phyloP scores from a whole-genome alignment of 2,113 vertebrate species.

The Oryzias celebensis region DNA sequence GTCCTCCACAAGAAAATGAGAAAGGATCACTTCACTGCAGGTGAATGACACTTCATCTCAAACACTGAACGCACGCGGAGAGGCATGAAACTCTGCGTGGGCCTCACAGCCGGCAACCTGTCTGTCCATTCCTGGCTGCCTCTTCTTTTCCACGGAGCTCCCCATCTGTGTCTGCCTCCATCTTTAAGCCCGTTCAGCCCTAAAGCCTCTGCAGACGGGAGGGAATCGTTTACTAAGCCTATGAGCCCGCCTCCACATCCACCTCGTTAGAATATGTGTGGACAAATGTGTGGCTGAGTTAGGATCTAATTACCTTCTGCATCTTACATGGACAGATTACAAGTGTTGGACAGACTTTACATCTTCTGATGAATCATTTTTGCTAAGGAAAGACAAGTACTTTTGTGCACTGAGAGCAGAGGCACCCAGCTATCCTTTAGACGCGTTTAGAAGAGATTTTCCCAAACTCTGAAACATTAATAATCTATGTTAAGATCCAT shows the following conservation, averaged over 20 bases:
- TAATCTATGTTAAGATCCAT: slow-evolving; percentile 27
- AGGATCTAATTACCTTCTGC: slow-evolving; percentile 51
- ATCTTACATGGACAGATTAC: slow-evolving; percentile 6
- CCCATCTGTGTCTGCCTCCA: slow-evolving; percentile 42
- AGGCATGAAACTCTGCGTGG: slow-evolving; percentile 15
- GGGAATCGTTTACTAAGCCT: slow-evolving; percentile 36
- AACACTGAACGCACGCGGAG: slow-evolving; percentile 13
- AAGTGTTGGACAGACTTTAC: slow-evolving; percentile 14
- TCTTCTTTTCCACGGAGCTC: slow-evolving; percentile 46
- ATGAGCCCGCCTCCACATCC: slow-evolving; percentile 43
- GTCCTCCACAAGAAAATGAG: slow-evolving; percentile 11
- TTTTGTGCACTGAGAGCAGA: not conserved
- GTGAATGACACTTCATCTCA: slow-evolving; percentile 30
- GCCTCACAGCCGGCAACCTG: slow-evolving; percentile 18
- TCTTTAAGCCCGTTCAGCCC: slow-evolving; percentile 27
- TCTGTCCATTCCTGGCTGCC: slow-evolving; percentile 26
- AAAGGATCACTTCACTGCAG: slow-evolving; percentile 30
- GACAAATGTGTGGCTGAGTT: slow-evolving; percentile 42
- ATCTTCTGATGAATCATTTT: not conserved
- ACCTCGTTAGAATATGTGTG: slow-evolving; percentile 46
- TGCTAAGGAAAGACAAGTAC: not conserved
- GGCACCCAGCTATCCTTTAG: slow-evolving; percentile 15
- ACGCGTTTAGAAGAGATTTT: slow-evolving; percentile 36
- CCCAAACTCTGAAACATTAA: slow-evolving; percentile 30
- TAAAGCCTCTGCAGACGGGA: slow-evolving; percentile 38